These are phyloP conservation scores for Luidia sarsii DNA, from an alignment of 53 echinoderm and acorn worm species.

Conservation along the genomic window DNA sequence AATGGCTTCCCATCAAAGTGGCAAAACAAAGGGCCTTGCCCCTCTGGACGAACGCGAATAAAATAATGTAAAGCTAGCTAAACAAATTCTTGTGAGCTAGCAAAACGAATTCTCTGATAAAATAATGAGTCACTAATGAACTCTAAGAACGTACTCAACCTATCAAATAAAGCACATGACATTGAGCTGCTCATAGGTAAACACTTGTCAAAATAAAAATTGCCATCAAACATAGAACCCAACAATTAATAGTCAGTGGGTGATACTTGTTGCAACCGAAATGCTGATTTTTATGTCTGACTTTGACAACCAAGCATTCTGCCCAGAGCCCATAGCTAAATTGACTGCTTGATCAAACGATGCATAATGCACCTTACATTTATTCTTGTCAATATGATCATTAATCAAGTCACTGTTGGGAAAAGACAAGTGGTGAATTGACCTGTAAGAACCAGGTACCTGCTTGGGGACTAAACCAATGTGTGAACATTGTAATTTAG, in stretches of 20 bases:
- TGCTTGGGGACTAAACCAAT: conserved; percentile 48
- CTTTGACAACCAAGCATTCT: conserved; percentile 22
- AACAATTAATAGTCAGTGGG: conserved; percentile 55
- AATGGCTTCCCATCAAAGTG: no score
- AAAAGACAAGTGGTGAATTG: conserved; percentile 61
- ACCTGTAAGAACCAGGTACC: conserved; percentile 29
- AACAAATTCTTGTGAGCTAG: not conserved
- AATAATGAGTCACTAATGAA: conserved; percentile 37
- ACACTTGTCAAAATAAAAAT: conserved; percentile 53
- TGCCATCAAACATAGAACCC: conserved; percentile 37
- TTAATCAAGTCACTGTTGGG: conserved; percentile 48
- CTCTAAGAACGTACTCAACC: conserved; percentile 45
- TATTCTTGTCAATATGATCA: conserved; percentile 32
- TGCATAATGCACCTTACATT: conserved; percentile 44
- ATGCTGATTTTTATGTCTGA: conserved; percentile 52
- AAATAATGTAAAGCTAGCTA: not conserved
- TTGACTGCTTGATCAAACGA: conserved; percentile 50
- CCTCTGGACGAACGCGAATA: not conserved
- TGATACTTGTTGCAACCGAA: conserved; percentile 49
- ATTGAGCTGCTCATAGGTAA: conserved; percentile 62
- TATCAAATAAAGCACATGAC: conserved; percentile 47
- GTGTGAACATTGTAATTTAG: conserved; percentile 30
- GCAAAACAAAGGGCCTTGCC: no score
- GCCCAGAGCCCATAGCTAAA: not conserved
- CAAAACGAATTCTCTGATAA: conserved; percentile 16